phyloP scores from a whole-genome alignment of 2,113 vertebrate species.

The Dromaius novaehollandiae region DNA sequence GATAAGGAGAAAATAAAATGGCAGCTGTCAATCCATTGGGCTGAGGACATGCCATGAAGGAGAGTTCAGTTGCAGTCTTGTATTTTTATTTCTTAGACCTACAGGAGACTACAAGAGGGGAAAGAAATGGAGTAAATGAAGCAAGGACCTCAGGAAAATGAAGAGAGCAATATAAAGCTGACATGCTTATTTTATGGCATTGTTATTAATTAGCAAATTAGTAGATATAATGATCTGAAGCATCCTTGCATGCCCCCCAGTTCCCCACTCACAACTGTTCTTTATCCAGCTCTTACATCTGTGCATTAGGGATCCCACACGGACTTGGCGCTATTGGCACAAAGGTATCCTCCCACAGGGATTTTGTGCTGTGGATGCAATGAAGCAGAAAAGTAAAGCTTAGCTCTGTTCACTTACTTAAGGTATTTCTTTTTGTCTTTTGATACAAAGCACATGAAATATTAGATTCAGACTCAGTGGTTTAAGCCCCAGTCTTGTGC shows the following conservation, averaged over 20 bases:
- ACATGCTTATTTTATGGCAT: not conserved
- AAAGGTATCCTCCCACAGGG: not conserved
- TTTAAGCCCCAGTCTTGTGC: not conserved
- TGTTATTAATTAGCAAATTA: not conserved
- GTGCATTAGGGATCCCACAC: accelerated
- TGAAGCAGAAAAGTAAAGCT: not conserved
- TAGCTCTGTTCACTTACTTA: not conserved
- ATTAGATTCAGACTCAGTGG: not conserved
- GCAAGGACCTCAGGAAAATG: not conserved
- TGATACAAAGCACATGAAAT: not conserved
- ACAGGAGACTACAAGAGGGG: not conserved
- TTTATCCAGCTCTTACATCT: not conserved
- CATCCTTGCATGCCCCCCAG: not conserved
- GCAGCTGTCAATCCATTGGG: not conserved
- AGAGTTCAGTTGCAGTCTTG: not conserved
- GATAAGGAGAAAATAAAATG: not conserved
- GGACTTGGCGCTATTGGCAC: accelerated
- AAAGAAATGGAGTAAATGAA: not conserved
- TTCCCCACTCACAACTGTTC: not conserved
- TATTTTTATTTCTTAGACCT: not conserved
- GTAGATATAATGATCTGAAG: not conserved
- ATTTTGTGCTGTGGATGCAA: not conserved
- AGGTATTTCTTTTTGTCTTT: not conserved
- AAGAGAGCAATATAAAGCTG: not conserved
- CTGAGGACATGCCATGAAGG: not conserved